phyloP scores from a whole-genome alignment of 2,888 invertebrate genomes.

The Ephialtes manifestator region DNA sequence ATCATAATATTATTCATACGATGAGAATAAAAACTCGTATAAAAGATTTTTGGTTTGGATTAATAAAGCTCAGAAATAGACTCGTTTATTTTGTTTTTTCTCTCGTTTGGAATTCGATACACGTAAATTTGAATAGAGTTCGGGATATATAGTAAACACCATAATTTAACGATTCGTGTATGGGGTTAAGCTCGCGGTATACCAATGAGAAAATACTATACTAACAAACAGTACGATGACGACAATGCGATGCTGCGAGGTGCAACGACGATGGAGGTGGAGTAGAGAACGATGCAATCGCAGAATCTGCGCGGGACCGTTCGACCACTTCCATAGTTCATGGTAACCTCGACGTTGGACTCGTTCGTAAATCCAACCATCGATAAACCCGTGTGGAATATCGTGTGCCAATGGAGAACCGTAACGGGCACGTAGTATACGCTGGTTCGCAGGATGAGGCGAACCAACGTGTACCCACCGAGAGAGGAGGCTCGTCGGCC shows the following conservation, averaged over 20 bases:
- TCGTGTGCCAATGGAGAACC: constrained; percentile 53
- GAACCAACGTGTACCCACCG: constrained; percentile 16
- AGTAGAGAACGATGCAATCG: constrained; percentile 50
- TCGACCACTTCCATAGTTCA: constrained; percentile 61
- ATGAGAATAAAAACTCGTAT: neutral
- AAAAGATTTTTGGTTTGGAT: neutral
- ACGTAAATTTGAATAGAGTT: constrained; percentile 33
- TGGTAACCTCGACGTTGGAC: constrained; percentile 67
- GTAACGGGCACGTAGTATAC: constrained; percentile 18
- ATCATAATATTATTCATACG: neutral
- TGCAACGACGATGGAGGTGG: constrained; percentile 25
- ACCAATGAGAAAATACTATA: constrained; percentile 23
- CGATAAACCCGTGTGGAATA: constrained; percentile 70
- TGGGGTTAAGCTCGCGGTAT: constrained; percentile 2
- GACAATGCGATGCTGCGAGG: constrained; percentile 4
- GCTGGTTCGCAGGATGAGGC: constrained; percentile 19
- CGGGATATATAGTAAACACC: constrained; percentile 3
- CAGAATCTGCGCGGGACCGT: constrained; percentile 56
- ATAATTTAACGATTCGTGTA: constrained; percentile 23
- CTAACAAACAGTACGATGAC: constrained; percentile 29
- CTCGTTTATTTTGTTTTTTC: neutral
- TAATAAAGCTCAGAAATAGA: neutral
- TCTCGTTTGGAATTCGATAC: neutral
- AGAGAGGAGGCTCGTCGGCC: constrained; percentile 13
- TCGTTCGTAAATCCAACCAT: constrained; percentile 71